Evolutionary conservation across 1,140 invertebrate species (phyloP), one percentile per base, ranked within the genome.

Genomic region (Drosophila parabipectinata): DNA sequence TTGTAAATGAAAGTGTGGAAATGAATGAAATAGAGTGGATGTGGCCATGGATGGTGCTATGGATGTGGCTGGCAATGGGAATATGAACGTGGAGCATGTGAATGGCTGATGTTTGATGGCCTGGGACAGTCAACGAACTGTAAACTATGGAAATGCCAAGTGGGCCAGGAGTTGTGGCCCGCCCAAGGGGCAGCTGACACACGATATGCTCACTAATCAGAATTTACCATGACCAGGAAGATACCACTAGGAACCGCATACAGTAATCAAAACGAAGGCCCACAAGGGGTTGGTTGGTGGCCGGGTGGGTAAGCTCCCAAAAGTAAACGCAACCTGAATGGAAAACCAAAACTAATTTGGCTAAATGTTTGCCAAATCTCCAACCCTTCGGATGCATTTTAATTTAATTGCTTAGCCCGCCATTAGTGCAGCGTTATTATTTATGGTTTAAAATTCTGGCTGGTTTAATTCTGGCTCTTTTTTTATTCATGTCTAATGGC

Each of bases 401-500:
- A 87, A 85, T 78, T 87, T 82, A 67, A 78, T 85, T 85, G 67
- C 61, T 57, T 53, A 41, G 57, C 50, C 47, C 60, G 55, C 77
- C 44, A 68, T 78, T 83, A 79, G 76, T 28, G 56, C 52, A 39
- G 50, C 44, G 66, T 57, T 63, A 87, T 81, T 78, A 85, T 85
- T 87, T 68, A 85, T 85, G 64, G 68, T 75, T 75, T 76, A 10
- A 47, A 47, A 21, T 41, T 47, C n/a, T n/a, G n/a, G n/a, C n/a
- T 85, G 64, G 68, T 75, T 75, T 76, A 10, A 47, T 47, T 53
- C 54, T 24, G 7, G 7, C 14, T 41, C 12, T 44, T 15, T 44
- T 44, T 44, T 44, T 44, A 8, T 44, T 44, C 4, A 44, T 47
- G 44, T 7, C 18, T 24, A 10, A 8, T 32, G 50, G 45, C 21